Conservation (phyloP, 2,888 invertebrate species). For the Hyles lineata region DNA sequence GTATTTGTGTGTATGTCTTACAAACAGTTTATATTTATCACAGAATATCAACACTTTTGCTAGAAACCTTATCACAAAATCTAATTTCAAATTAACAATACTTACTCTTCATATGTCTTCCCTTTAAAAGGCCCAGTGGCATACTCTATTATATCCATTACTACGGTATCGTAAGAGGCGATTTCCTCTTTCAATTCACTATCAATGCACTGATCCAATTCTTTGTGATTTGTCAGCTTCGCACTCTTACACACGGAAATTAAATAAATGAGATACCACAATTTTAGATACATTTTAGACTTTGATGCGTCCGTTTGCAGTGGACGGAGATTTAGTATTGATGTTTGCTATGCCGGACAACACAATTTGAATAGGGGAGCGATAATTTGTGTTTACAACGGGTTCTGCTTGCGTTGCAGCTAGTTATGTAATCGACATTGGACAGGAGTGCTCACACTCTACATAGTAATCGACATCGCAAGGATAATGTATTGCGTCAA, state of each 20-base stretch:
- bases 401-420: not conserved
- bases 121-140: slow-evolving; percentile 83
- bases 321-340: not conserved
- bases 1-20: too few relatives aligned
- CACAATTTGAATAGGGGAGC: not conserved
- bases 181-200: slow-evolving; percentile 82
- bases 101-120: slow-evolving; percentile 83
- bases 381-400: slow-evolving; percentile 4
- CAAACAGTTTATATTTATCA: too few relatives aligned
- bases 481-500: not conserved
- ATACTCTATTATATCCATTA: slow-evolving; percentile 80
- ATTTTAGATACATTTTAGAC: slow-evolving; percentile 1
- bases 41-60: not conserved
- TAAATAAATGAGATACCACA: not conserved
- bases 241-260: slow-evolving; percentile 17
- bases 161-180: slow-evolving; percentile 80
- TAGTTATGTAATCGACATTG: slow-evolving; percentile 18
- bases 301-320: not conserved
- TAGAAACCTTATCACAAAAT: not conserved
- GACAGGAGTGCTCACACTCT: not conserved
- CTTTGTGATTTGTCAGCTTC: not conserved
- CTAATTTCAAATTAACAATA: slow-evolving; percentile 42
- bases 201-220: slow-evolving; percentile 54
- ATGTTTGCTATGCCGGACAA: not conserved
- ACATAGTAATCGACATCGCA: not conserved